Evolutionary conservation across 2,113 vertebrate genomes (phyloP).

Genomic region (Sula dactylatra): DNA sequence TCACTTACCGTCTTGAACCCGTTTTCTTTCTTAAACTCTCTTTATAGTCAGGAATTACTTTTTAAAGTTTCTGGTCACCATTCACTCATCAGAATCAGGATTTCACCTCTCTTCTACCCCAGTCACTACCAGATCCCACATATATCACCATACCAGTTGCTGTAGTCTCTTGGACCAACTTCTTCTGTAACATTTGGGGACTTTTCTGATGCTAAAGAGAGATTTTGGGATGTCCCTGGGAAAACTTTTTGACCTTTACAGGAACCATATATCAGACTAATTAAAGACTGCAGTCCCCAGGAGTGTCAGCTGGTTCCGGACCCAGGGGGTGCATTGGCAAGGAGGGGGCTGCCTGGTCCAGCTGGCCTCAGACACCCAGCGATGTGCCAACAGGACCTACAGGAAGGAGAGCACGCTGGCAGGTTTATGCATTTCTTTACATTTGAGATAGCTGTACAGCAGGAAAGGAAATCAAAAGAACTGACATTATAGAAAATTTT

Average conservation of each 20-base stretch:
- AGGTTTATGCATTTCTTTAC: not conserved
- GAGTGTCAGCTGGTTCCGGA: not conserved
- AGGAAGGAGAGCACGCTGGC: not conserved
- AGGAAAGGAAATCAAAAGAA: not conserved
- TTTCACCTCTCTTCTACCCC: not conserved
- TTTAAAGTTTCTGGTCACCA: not conserved
- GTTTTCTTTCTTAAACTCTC: not conserved
- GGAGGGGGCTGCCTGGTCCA: not conserved
- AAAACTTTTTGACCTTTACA: not conserved
- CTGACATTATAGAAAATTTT: not conserved
- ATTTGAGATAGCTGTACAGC: not conserved
- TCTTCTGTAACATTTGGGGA: not conserved
- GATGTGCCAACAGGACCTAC: not conserved
- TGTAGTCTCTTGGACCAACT: not conserved
- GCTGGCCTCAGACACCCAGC: not conserved
- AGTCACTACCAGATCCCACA: no score
- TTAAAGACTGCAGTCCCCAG: not conserved
- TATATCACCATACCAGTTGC: not conserved
- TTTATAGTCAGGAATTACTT: not conserved
- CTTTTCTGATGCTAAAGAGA: not conserved
- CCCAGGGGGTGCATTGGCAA: not conserved
- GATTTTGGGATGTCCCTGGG: not conserved
- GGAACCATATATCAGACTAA: not conserved
- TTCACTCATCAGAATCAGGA: not conserved
- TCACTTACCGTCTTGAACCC: fast-evolving